Evolutionary conservation across 2,797 vertebrate species (phyloP), one percentile per base, ranked within the genome.

Genomic region (Lagocephalus sceleratus): DNA sequence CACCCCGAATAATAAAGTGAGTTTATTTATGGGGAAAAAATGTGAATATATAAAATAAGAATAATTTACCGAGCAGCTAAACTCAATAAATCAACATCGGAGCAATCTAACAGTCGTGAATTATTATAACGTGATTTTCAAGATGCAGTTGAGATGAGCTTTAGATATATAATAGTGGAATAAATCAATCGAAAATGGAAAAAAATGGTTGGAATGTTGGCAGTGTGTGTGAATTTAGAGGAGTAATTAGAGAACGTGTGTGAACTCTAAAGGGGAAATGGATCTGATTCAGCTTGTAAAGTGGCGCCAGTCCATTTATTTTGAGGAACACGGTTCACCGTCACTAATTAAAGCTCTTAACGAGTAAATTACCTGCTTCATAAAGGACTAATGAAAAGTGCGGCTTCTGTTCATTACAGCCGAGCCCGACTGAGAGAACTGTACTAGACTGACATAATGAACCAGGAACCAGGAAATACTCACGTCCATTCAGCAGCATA

Each of bases 301-400:
- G 42, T 44, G 42, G 42, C 17, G 17, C 17, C 39, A 20, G 2
- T 51, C 6, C 10, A 26, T 20, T 25, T 19, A 32, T 19, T 41
- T 26, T 15, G 9, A 6, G 39, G 16, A 16, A 53, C 6, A 50
- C 10, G 25, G 25, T 20, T 32, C 40, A 40, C 19, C 44, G 15
- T 49, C 21, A 35, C 32, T 23, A 41, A 17, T 47, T 17, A 10
- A 41, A 46, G 23, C 11, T 15, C 5, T 32, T 45, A 47, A 56
- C 10, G 21, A 43, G 16, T 47, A 22, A 40, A 44, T 53, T n/a
- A 54, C 20, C 6, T 59, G 7, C n/a, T 58, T 45, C 15, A 17
- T 14, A 47, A 48, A 23, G 7, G 29, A 26, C 12, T 17, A 23
- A 64, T 40, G 40, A 65, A 70, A 23, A 21, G 20, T 29, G 16